Percentiles rank a stretch among this genome's conserved stretches.
Conservation (phyloP, 2,797 vertebrate species). For the Otolemur crassicaudatus region DNA sequence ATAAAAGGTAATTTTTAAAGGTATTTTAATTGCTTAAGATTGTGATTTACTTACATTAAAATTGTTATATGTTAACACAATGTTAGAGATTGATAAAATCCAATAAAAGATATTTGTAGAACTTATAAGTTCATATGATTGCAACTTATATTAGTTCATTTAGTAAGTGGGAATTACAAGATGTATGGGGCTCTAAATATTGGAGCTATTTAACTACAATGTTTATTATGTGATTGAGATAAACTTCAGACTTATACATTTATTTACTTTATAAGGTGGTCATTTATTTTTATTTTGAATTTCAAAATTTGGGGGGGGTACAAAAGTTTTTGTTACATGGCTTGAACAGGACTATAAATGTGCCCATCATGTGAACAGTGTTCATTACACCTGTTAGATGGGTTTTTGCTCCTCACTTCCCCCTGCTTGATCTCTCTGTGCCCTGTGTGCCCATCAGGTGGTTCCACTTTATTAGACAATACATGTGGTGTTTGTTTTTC, state of each 20-base stretch:
- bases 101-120: neutral
- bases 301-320: too few relatives aligned
- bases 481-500: too few relatives aligned
- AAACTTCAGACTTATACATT: constrained; percentile 14
- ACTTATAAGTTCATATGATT: neutral
- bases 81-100: neutral
- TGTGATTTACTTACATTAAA: constrained; percentile 8
- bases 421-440: too few relatives aligned
- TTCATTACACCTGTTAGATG: too few relatives aligned
- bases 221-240: constrained; percentile 15
- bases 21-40: neutral
- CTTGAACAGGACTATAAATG: too few relatives aligned
- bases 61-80: neutral
- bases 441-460: too few relatives aligned
- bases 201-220: neutral
- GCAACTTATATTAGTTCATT: neutral
- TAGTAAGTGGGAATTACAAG: neutral
- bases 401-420: too few relatives aligned
- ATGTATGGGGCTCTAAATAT: neutral
- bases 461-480: too few relatives aligned
- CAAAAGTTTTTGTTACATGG: too few relatives aligned
- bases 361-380: too few relatives aligned
- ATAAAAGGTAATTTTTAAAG: neutral
- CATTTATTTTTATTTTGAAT: too few relatives aligned
- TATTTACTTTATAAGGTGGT: neutral